Conservation (phyloP, 2,888 invertebrate genomes). For the Dynastes tityus region DNA sequence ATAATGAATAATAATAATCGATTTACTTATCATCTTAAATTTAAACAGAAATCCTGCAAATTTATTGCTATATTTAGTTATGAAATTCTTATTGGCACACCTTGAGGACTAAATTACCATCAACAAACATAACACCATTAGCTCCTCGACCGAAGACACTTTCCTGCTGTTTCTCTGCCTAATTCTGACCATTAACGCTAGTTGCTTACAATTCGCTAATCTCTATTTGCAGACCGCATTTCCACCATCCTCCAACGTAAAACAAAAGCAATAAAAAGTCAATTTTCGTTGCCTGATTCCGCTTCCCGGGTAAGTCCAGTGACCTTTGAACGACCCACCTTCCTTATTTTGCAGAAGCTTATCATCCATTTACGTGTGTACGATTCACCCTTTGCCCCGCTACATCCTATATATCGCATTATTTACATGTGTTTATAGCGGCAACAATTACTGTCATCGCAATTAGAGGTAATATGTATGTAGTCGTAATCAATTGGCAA, state of each 20-base stretch:
- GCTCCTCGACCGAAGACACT: too few species aligned
- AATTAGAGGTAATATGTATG: constrained; percentile 10
- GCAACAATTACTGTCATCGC: background rate
- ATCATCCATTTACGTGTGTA: background rate
- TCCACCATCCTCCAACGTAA: background rate
- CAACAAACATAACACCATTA: too few species aligned
- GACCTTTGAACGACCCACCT: constrained; percentile 4
- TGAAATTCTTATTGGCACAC: too few species aligned
- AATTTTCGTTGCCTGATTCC: background rate
- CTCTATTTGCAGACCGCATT: background rate
- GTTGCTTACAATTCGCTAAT: background rate
- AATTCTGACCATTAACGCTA: too few species aligned
- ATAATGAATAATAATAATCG: too few species aligned
- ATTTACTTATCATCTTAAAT: too few species aligned
- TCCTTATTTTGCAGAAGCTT: background rate
- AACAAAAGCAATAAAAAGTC: background rate
- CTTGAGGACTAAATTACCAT: too few species aligned
- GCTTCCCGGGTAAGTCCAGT: background rate
- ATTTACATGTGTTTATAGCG: background rate
- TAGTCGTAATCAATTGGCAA: background rate
- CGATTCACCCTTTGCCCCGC: background rate
- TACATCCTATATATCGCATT: background rate
- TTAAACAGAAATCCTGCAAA: too few species aligned
- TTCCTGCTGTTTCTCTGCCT: too few species aligned
- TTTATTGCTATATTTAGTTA: too few species aligned